Base-by-base conservation (phyloP, 2,113 vertebrate genomes). In the Neopipo cinnamomea region DNA sequence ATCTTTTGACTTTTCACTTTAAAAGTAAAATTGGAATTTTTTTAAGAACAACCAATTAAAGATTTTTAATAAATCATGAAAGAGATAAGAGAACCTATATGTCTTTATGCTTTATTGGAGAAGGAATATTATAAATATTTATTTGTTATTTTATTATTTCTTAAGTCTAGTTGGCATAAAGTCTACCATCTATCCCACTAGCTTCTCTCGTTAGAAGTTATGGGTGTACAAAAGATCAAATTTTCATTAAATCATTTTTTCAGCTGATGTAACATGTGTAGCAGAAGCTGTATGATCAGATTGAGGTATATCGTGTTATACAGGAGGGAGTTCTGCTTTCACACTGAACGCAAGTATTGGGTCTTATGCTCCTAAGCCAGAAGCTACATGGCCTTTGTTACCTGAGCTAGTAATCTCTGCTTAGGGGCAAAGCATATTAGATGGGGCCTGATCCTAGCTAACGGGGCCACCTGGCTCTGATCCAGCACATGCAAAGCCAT, bases 91-190 rank as follows among this genome's bases (percentile, higher is more conserved):
- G 35, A 81, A 77, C 4, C 8, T 83, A 28, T 59, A 39, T 74
- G 44, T 68, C 68, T n/a, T 92, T 58, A 85, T 59, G 85, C 33
- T 77, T 94, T 59, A 65, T 39, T 5, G 4, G 49, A 76, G 37
- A 72, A 88, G 9, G 30, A 81, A 44, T 67, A 67, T 59, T 88
- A 84, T 74, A 95, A 91, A 70, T 88, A 94, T 90, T 91, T 96
- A 88, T 93, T 90, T 93, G 55, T 53, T 85, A 79, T 88, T 92
- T 93, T 94, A 76, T 73, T 66, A 91, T 88, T 83, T 83, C 75
- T 83, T 86, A 90, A 77, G 56, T 28, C 30, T 52, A 37, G 22
- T 70, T 86, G 37, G 6, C 30, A 47, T 59, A 47, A 90, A 49
- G 8, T 72, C 44, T 91, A 65, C 18, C 19, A 22, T 27, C 50